Evolutionary conservation across 2,113 vertebrate genomes (phyloP).

Genomic region (Phycodurus eques): DNA sequence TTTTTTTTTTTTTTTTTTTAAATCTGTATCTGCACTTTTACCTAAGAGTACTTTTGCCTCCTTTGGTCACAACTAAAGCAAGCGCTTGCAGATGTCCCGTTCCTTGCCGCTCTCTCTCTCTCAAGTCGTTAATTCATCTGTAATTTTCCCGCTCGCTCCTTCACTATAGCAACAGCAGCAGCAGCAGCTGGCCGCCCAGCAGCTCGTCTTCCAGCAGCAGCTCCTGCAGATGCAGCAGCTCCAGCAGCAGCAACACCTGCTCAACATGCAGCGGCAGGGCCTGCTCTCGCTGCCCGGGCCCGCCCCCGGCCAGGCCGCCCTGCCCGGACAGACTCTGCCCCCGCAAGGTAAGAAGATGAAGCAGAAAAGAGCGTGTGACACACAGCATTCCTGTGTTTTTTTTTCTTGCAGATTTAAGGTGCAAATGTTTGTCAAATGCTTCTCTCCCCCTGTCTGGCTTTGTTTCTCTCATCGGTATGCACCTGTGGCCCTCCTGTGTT

Average conservation of each 20-base stretch:
- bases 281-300: slow-evolving; percentile 90
- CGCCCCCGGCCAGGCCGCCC: slow-evolving; percentile 88
- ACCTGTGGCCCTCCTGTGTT: slow-evolving; percentile 33
- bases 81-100: not conserved
- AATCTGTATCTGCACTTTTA: too few species aligned
- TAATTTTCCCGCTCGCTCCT: slow-evolving; percentile 42
- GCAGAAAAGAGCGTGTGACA: not conserved
- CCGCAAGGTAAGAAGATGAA: slow-evolving; percentile 80
- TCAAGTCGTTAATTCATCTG: slow-evolving; percentile 52
- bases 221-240: slow-evolving; percentile 99
- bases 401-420: slow-evolving; percentile 12
- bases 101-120: slow-evolving; percentile 8
- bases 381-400: slow-evolving; percentile 30
- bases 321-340: slow-evolving; percentile 91
- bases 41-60: too few species aligned
- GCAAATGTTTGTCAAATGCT: slow-evolving; percentile 2
- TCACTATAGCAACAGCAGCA: slow-evolving; percentile 82
- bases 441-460: slow-evolving; percentile 16
- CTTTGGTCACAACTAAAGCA: not conserved
- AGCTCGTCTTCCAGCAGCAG: slow-evolving; percentile 99
- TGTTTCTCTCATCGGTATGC: slow-evolving; percentile 52
- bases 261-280: slow-evolving; percentile 98
- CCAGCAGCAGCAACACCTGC: slow-evolving; percentile 98
- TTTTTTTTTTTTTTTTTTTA: too few species aligned
- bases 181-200: slow-evolving; percentile 98